Evolutionary conservation across 2,113 vertebrate species (phyloP).

Genomic region (Spea multiplicata): DNA sequence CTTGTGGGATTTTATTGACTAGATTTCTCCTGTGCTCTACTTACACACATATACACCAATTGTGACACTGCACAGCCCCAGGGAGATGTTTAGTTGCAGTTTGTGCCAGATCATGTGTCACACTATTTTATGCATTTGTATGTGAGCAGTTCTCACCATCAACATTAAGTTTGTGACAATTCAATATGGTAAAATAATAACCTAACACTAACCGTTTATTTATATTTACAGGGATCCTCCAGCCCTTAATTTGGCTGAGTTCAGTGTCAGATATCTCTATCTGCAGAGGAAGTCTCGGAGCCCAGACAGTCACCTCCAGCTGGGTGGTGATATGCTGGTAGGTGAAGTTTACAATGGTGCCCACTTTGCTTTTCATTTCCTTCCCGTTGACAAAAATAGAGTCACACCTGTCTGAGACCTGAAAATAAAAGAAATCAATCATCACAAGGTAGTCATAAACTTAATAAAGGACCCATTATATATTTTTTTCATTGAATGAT

Average conservation of each 20-base stretch:
- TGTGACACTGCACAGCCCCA: no score
- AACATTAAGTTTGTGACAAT: no score
- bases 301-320: conserved; percentile 87
- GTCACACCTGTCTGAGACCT: conserved; percentile 87
- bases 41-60: no score
- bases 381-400: conserved; percentile 90
- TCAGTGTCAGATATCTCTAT: conserved; percentile 92
- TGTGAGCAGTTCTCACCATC: no score
- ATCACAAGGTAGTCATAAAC: neutral
- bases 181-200: no score
- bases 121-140: no score
- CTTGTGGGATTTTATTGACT: no score
- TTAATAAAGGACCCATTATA: no score
- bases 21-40: no score
- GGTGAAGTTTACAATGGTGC: conserved; percentile 85
- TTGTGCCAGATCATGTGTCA: no score
- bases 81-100: no score
- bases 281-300: conserved; percentile 87
- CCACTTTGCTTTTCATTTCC: conserved; percentile 89
- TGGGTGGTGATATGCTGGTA: conserved; percentile 87
- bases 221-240: conserved; percentile 86
- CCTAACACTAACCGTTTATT: conserved; percentile 72
- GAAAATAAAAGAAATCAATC: neutral
- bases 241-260: conserved; percentile 95
- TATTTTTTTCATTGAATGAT: no score